These are phyloP conservation scores for Scytalopus superciliaris DNA, from an alignment of 2,113 vertebrate species.

Conservation along the genomic window DNA sequence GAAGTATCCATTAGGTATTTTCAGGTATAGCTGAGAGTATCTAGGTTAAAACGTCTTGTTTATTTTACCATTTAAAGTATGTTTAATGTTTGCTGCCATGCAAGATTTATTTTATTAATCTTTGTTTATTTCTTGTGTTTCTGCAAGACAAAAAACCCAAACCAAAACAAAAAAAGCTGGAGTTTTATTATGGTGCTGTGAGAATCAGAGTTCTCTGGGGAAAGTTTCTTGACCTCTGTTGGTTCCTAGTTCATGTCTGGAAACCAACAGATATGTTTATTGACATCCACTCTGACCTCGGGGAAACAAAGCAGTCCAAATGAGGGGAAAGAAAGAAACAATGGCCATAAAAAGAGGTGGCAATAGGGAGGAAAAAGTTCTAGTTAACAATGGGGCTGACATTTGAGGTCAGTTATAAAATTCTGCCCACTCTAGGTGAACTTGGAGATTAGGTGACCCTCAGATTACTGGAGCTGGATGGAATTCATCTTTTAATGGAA, in stretches of 20 bases:
- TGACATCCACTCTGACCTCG: conserved; percentile 45
- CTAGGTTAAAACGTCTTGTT: background rate
- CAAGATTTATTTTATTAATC: background rate
- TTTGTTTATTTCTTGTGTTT: background rate
- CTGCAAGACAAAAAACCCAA: background rate
- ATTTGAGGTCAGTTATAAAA: conserved; percentile 4
- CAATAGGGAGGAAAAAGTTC: background rate
- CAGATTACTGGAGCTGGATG: background rate
- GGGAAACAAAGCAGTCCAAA: conserved; percentile 16
- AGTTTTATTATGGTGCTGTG: background rate
- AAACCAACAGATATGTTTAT: conserved; percentile 34
- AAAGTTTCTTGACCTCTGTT: conserved; percentile 29
- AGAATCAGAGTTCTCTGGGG: conserved; percentile 15
- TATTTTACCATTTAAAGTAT: background rate
- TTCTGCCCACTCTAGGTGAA: background rate
- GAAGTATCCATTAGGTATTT: background rate
- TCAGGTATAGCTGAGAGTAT: background rate
- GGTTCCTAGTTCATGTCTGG: conserved; percentile 4
- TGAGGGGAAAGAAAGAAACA: conserved; percentile 39
- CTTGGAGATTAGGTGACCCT: background rate
- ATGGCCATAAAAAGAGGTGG: background rate
- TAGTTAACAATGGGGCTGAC: conserved; percentile 1
- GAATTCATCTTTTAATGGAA: background rate
- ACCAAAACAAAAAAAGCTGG: too few relatives aligned
- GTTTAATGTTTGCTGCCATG: fast-evolving